Evolutionary conservation across 2,888 invertebrate genomes (phyloP), one percentile per base, ranked within the genome.

Genomic region (Ophonus ardosiacus): DNA sequence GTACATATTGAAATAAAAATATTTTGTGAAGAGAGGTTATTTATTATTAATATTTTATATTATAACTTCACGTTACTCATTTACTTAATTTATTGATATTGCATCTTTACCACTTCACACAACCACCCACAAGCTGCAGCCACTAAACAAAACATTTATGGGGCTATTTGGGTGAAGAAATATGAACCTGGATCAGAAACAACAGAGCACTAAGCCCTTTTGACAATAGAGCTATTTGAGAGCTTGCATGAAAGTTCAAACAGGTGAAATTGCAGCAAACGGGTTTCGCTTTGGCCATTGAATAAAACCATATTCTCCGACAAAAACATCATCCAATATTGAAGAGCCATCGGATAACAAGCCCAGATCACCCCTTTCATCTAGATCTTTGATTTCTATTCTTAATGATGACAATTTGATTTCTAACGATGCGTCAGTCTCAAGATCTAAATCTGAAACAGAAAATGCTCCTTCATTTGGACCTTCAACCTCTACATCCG

Each of bases 201-300:
- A 84, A 84, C 71, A 84, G 76, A 76, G 21, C 76, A 84, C 76
- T 84, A 21, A 76, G 61, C 76, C 79, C 57, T 15, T 79, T 18
- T 31, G 38, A 79, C n/a, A 59, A n/a, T 15, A 18, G 79, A 59
- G 17, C 24, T 79, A 10, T 79, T 79, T 59, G 57, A 79, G 15
- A 15, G 57, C 79, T 31, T 90, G 88, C 86, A 40, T 88, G 59
- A 88, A 88, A 87, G 82, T 85, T 10, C 88, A 87, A 80, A 88
- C 88, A 24, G 85, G 78, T 7, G 85, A 85, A 31, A 86, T 84
- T 43, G 85, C 85, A 17, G 57, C 61, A 51, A 86, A 84, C 59
- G 86, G 86, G 0, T 86, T 86, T 61, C 24, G 43, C 85, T 88
- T 13, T 87, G 24, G 13, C 89, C 88, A 18, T 86, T 87, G 0